phyloP scores from a whole-genome alignment of 2,797 vertebrate genomes.

The Etheostoma perlongum region DNA sequence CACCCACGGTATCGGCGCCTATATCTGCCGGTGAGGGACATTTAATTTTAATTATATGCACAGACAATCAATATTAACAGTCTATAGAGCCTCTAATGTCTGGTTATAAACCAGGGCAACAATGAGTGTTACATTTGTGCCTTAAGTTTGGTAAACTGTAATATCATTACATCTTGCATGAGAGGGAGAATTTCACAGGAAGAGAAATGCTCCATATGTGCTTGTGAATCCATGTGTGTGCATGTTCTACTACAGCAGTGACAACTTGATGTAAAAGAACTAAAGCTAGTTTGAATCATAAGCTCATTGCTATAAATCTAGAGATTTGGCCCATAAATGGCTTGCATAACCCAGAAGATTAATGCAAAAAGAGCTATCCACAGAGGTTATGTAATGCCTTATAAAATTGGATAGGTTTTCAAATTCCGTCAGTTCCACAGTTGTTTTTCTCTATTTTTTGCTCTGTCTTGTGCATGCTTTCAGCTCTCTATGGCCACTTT shows the following conservation, averaged over 20 bases:
- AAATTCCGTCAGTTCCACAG: conserved; percentile 34
- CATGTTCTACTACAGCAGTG: background rate
- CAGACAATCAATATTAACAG: conserved; percentile 6
- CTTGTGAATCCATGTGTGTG: conserved; percentile 6
- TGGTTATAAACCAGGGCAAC: background rate
- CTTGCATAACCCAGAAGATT: conserved; percentile 68
- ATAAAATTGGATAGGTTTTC: conserved; percentile 52
- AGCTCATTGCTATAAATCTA: conserved; percentile 59
- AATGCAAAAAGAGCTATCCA: conserved; percentile 61
- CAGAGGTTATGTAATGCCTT: conserved; percentile 46
- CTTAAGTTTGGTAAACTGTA: background rate
- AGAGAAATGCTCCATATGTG: conserved; percentile 3
- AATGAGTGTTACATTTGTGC: background rate
- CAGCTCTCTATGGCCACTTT: conserved; percentile 1
- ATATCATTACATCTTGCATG: background rate
- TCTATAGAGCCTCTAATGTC: background rate
- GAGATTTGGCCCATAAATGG: conserved; percentile 34
- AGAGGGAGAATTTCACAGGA: conserved; percentile 5
- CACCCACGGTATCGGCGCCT: no score
- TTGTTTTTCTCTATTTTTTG: conserved; percentile 27
- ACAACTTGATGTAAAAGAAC: conserved; percentile 29
- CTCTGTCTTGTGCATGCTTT: background rate
- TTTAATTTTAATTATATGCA: background rate
- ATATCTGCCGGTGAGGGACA: background rate
- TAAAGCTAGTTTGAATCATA: conserved; percentile 61